Base-by-base conservation (phyloP, 2,888 invertebrate species). In the Eulithis testata region DNA sequence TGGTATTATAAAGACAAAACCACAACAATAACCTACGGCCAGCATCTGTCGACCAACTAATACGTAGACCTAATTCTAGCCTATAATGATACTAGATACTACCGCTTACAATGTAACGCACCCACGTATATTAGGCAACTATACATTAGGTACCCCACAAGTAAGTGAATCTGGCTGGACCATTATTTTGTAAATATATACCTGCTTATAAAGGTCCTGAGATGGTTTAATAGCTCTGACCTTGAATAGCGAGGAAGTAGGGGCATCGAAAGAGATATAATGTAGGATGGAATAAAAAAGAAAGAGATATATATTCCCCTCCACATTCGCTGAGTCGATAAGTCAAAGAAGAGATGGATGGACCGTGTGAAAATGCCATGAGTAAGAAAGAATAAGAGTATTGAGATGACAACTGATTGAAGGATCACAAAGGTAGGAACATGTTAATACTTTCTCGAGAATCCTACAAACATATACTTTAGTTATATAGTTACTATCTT, bases 61-160 rank as follows among this genome's bases (percentile, higher is more conserved):
- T 8, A 37, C 40, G 11, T 40, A 40, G 40, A 40, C 40, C 53
- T 53, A 54, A 54, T 54, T 54, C 8, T 27, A 54, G 43, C 12
- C 14, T 14, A 12, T 40, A 53, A 43, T 54, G 11, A 40, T 54
- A 43, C 21, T 21, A 49, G 49, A 49, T 47, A 21, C 49, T 21
- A 49, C 21, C 21, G 21, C 11, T 43, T 54, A 43, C 54, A 43
- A 54, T 54, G 54, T 54, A 43, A 11, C 21, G 12, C 40, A 11
- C 43, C 54, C 14, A 43, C 53, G 14, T 8, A 40, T 14, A 53
- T 40, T 52, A 52, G 12, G 52, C 37, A 52, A 52, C 52, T 27
- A 27, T 31, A 31, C 51, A 31, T 21, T 27, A n/a, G n/a, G n/a
- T n/a, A 21, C 21, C 11, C 11, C 27, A 47, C n/a, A 45, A 47